Conservation (phyloP, 2,888 invertebrate genomes). For the Habrosyne pyritoides region DNA sequence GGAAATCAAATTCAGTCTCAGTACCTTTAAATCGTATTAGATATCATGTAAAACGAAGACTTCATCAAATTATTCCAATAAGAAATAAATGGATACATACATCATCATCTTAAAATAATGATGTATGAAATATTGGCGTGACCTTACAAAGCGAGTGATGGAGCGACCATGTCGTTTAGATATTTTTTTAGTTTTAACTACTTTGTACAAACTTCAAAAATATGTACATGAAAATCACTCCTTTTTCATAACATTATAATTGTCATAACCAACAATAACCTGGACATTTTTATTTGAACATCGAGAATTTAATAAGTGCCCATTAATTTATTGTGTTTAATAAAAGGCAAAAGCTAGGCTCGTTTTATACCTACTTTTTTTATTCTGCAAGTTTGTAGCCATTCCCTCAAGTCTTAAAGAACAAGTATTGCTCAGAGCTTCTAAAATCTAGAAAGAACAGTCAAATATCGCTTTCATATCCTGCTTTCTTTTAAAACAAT, state of each 20-base stretch:
- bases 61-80: too few species aligned
- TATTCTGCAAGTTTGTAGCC: too few species aligned
- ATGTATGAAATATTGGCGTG: background rate
- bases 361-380: too few species aligned
- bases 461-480: background rate
- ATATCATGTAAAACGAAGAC: too few species aligned
- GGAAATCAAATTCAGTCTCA: background rate
- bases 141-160: background rate
- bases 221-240: constrained; percentile 11
- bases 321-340: too few species aligned
- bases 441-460: background rate
- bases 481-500: background rate
- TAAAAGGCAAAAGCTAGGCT: too few species aligned
- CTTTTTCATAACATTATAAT: background rate
- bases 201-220: constrained; percentile 25
- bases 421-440: background rate
- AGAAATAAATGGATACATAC: background rate
- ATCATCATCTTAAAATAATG: background rate
- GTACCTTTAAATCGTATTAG: too few species aligned
- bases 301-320: background rate
- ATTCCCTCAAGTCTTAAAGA: background rate
- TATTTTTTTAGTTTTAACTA: background rate
- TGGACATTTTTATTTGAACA: background rate
- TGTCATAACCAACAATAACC: background rate
- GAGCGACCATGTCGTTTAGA: background rate